Evolutionary conservation across 2,888 invertebrate genomes (phyloP).

Genomic region (Agrilus mali): DNA sequence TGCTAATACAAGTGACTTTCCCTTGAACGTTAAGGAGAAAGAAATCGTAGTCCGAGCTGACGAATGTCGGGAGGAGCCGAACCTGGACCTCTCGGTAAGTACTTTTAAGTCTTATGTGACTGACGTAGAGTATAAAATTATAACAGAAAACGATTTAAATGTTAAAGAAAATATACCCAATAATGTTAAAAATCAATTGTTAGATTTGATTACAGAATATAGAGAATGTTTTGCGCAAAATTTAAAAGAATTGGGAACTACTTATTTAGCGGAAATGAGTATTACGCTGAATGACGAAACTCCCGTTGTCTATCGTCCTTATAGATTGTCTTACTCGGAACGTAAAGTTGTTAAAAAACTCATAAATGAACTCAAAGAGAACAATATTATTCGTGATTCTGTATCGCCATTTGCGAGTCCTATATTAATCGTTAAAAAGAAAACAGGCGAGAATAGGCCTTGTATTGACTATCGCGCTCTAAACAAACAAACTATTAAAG

Average conservation of each 20-base stretch:
- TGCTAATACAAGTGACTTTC: too few species aligned
- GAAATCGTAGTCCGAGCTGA: too few species aligned
- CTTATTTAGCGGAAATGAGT: not conserved
- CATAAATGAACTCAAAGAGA: not conserved
- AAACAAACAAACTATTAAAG: too few species aligned
- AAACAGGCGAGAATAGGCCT: constrained; percentile 10
- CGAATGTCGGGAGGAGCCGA: too few species aligned
- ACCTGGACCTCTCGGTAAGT: too few species aligned
- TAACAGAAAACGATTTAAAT: too few species aligned
- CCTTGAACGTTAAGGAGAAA: too few species aligned
- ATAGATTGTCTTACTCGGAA: constrained; percentile 5
- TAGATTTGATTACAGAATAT: not conserved
- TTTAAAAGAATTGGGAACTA: not conserved
- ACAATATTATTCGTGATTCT: too few species aligned
- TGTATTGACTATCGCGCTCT: too few species aligned
- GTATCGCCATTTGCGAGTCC: constrained; percentile 14
- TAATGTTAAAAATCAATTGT: not conserved
- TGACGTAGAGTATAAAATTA: too few species aligned
- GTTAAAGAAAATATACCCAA: too few species aligned
- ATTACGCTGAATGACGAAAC: not conserved
- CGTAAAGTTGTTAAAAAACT: not conserved
- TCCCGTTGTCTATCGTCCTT: constrained; percentile 1
- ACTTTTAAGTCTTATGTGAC: too few species aligned
- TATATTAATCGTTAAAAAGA: constrained; percentile 12
- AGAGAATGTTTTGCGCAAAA: constrained; percentile 1